Percentiles rank a stretch among this genome's conserved stretches.
Evolutionary conservation across 2,797 vertebrate genomes (phyloP).

Genomic region (Sebastes melanostomus): DNA sequence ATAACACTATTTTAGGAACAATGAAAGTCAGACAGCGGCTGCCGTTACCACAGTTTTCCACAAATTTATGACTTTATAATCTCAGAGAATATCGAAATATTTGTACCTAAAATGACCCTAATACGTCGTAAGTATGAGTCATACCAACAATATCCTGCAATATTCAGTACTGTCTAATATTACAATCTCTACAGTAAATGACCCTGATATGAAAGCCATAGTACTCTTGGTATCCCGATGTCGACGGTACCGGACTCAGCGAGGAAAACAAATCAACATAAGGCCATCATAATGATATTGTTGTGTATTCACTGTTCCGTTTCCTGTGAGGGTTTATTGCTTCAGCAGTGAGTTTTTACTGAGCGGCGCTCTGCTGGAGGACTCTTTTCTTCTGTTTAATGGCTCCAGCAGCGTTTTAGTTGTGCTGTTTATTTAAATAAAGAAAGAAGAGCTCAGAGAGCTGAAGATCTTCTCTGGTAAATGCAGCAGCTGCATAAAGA

Average conservation of each 20-base stretch:
- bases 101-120: too few relatives aligned
- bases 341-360: not conserved
- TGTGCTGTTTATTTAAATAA: constrained; percentile 24
- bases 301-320: not conserved
- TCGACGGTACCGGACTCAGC: too few relatives aligned
- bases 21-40: too few relatives aligned
- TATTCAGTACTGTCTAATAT: not conserved
- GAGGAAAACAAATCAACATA: not conserved
- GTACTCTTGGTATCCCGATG: not conserved
- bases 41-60: too few relatives aligned
- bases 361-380: not conserved
- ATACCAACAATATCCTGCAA: not conserved
- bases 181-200: not conserved
- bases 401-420: not conserved
- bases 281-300: not conserved
- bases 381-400: not conserved
- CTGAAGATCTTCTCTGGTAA: constrained; percentile 6
- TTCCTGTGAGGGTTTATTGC: not conserved
- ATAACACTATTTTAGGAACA: too few relatives aligned
- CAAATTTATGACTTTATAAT: too few relatives aligned
- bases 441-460: not conserved
- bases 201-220: not conserved
- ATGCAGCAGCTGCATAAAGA: constrained; percentile 25
- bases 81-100: too few relatives aligned
- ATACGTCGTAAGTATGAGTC: not conserved